Base-by-base conservation (phyloP, 2,888 invertebrate species). In the Hololepta plana region DNA sequence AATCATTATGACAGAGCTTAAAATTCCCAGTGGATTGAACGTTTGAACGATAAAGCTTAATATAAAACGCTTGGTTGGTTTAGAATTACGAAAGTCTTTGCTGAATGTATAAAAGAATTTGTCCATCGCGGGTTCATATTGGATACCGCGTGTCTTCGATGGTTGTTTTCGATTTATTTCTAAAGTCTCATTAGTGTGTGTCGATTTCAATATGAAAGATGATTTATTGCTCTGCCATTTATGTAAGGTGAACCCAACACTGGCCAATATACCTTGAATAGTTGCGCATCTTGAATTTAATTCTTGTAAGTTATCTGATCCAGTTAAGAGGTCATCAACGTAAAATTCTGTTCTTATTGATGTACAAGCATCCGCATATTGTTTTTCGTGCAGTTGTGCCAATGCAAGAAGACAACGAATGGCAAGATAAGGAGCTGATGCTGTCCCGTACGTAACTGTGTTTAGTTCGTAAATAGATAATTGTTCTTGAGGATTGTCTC, bases 391-490 rank as follows among this genome's bases (percentile, higher is more conserved):
- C n/a, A 12, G 11, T 3, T 23, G 3, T 4, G 31, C 36, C 2
- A 42, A 23, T 23, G 37, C 36, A 8, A 32, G 24, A 8, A 40
- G 20, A 9, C 32, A 29, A 2, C 32, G 27, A 5, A 30, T 30
- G 2, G 36, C 34, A 6, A 35, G 20, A 20, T 22, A 37, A 8
- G 33, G 33, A 3, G 37, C 36, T n/a, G 37, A 31, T 2, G 35
- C 33, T 4, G 29, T 36, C 4, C 41, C 41, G 23, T 38, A 39
- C 3, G 34, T 37, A 6, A 39, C 32, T 2, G 32, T 36, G 13
- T 26, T 33, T 20, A 38, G 19, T 27, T 37, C 21, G 8, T 20
- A 35, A 21, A 22, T 24, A 25, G 31, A 20, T 19, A 39, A 5
- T 3, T 29, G 6, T 11, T 23, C 14, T 3, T 20, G 7, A 4